Evolutionary conservation across 2,797 vertebrate genomes (phyloP).

Genomic region (Parauchenoglanis ngamensis): DNA sequence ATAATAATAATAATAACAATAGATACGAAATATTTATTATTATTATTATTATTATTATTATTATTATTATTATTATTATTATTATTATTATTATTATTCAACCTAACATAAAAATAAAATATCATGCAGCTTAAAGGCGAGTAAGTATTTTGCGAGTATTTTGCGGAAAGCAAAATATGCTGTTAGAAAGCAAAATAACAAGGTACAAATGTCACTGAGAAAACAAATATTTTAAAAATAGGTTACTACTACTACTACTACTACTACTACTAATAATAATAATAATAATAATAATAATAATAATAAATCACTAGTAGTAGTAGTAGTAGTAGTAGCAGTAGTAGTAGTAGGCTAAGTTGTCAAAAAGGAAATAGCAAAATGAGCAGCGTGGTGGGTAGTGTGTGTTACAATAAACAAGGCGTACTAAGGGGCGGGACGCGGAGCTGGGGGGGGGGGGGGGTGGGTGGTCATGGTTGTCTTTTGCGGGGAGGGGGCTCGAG

Average conservation of each 20-base stretch:
- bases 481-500: background rate
- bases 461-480: conserved; percentile 23
- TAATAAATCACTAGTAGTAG: too few species aligned
- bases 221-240: too few species aligned
- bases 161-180: too few species aligned
- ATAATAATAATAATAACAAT: background rate
- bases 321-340: too few species aligned
- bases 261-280: too few species aligned
- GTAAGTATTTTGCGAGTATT: too few species aligned
- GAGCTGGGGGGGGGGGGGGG: background rate
- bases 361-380: background rate
- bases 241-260: too few species aligned
- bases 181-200: too few species aligned
- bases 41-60: background rate
- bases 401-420: background rate
- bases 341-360: background rate
- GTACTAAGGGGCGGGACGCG: conserved; percentile 4
- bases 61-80: background rate
- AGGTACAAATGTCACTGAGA: too few species aligned
- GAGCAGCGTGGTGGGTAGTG: background rate
- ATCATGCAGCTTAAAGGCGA: too few species aligned
- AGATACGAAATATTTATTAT: background rate
- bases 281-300: too few species aligned
- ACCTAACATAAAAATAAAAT: too few species aligned
- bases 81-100: background rate